Evolutionary conservation across 2,888 invertebrate genomes (phyloP).

Genomic region (Spilosoma lubricipeda): DNA sequence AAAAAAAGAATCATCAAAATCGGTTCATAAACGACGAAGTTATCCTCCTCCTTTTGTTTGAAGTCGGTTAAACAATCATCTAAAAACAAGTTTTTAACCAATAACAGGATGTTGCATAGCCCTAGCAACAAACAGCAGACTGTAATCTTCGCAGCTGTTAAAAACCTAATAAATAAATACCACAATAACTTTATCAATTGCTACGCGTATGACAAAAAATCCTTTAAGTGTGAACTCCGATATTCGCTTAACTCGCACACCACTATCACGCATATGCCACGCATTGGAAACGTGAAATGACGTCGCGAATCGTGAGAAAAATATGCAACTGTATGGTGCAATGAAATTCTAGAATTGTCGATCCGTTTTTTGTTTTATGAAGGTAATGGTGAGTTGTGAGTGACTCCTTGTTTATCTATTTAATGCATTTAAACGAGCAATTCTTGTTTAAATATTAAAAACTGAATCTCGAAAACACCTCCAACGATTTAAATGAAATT

Average conservation of each 20-base stretch:
- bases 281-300: constrained; percentile 3
- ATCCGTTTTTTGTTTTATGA: not conserved
- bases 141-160: not conserved
- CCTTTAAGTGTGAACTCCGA: constrained; percentile 30
- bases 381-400: not conserved
- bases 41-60: too few relatives aligned
- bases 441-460: too few relatives aligned
- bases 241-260: constrained; percentile 18
- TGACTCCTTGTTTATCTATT: too few relatives aligned
- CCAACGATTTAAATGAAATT: too few relatives aligned
- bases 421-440: too few relatives aligned
- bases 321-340: constrained; percentile 9
- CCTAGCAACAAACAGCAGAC: not conserved
- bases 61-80: too few relatives aligned
- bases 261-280: constrained; percentile 32
- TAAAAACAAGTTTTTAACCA: not conserved
- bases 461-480: too few relatives aligned
- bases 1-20: too few relatives aligned
- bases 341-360: not conserved
- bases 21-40: too few relatives aligned
- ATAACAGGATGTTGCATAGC: constrained; percentile 1
- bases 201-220: constrained; percentile 30
- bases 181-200: constrained; percentile 17
- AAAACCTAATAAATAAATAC: constrained; percentile 10
- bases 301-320: not conserved